Evolutionary conservation across 1,140 invertebrate genomes (phyloP).

Genomic region (Monomorium pharaonis): DNA sequence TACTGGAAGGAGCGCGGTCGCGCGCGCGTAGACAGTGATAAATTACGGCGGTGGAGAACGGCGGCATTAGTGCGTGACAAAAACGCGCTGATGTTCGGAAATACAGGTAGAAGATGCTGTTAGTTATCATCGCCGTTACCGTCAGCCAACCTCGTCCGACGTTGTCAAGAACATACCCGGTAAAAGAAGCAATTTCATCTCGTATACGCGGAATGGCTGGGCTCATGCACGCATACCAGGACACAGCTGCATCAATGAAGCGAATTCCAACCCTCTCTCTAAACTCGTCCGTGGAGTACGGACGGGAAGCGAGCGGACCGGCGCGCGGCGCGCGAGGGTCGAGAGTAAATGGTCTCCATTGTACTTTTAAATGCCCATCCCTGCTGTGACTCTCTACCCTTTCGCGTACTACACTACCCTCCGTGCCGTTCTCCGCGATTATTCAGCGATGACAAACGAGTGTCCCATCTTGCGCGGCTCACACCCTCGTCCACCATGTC

Average conservation of each 20-base stretch:
- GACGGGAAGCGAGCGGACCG: constrained; percentile 57
- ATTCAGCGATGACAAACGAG: constrained; percentile 82
- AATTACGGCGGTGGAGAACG: constrained; percentile 50
- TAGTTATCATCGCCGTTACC: constrained; percentile 52
- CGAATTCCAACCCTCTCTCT: constrained; percentile 52
- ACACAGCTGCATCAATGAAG: constrained; percentile 42
- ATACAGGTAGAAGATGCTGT: constrained; percentile 63
- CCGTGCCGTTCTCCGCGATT: constrained; percentile 73
- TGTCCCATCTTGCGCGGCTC: constrained; percentile 69
- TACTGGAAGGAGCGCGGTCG: constrained; percentile 14
- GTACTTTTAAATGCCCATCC: constrained; percentile 80
- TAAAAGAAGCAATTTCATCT: constrained; percentile 6
- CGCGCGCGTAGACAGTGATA: constrained; percentile 44
- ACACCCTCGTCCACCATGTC: constrained; percentile 46
- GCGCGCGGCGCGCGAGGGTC: constrained; percentile 66
- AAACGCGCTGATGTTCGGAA: constrained; percentile 58
- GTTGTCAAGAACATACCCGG: constrained; percentile 19
- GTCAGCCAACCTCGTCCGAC: not conserved
- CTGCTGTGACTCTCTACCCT: constrained; percentile 37
- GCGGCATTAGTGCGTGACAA: constrained; percentile 52
- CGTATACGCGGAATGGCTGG: constrained; percentile 8
- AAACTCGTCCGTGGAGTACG: not conserved
- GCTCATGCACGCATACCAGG: constrained; percentile 13
- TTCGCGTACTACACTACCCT: not conserved
- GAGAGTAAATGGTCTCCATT: constrained; percentile 81